phyloP scores from a whole-genome alignment of 2,113 vertebrate genomes.

The Acanthochromis polyacanthus region DNA sequence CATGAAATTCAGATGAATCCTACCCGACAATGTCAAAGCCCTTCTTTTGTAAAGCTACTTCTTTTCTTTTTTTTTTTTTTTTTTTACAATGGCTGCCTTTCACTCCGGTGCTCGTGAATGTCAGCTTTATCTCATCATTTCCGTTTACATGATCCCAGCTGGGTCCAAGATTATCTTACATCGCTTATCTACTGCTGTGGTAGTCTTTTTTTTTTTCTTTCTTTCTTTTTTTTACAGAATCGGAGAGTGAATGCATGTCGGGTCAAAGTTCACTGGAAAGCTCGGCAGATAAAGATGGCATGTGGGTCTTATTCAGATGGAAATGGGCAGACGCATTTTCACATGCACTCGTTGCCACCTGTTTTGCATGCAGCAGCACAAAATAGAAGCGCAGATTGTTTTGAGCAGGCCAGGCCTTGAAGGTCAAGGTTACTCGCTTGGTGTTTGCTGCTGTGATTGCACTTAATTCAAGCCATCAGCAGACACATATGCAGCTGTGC shows the following conservation, averaged over 20 bases:
- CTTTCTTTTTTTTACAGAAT: neutral
- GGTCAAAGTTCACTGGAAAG: slow-evolving; percentile 12
- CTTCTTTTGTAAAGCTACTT: slow-evolving; percentile 18
- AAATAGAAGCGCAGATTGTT: slow-evolving; percentile 62
- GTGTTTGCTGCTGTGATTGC: slow-evolving; percentile 49
- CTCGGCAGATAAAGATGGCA: slow-evolving; percentile 20
- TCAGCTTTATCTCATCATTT: slow-evolving; percentile 25
- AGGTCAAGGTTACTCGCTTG: slow-evolving; percentile 48
- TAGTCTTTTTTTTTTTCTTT: neutral
- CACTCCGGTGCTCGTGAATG: slow-evolving; percentile 25
- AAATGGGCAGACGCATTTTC: slow-evolving; percentile 37
- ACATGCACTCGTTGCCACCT: slow-evolving; percentile 11
- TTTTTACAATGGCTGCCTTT: slow-evolving; percentile 24
- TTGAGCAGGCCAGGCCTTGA: slow-evolving; percentile 22
- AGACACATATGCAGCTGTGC: neutral
- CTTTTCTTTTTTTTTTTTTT: no score
- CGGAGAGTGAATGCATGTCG: neutral
- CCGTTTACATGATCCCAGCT: slow-evolving; percentile 24
- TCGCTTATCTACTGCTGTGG: slow-evolving; percentile 22
- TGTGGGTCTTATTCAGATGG: slow-evolving; percentile 34
- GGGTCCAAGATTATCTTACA: neutral
- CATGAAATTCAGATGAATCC: slow-evolving; percentile 34
- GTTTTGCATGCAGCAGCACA: slow-evolving; percentile 58
- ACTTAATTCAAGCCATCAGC: slow-evolving; percentile 53
- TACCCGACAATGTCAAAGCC: slow-evolving; percentile 13